These are phyloP conservation scores for Poecilobothrus nobilitatus DNA, from an alignment of 2,888 invertebrate species.

Conservation along the genomic window DNA sequence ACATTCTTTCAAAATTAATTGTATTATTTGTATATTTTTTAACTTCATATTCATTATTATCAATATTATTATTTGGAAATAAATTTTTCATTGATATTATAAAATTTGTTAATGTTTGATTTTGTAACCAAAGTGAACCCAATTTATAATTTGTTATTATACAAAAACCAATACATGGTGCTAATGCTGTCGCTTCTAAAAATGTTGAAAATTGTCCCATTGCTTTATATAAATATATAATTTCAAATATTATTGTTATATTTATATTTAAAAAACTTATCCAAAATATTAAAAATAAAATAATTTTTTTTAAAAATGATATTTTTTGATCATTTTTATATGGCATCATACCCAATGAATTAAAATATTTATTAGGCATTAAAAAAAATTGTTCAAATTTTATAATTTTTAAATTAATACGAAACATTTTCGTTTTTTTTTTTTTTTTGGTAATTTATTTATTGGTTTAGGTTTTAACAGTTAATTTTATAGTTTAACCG, in stretches of 20 bases:
- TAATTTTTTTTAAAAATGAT: neutral
- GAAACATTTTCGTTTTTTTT: neutral
- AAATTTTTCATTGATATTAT: slow-evolving; percentile 13
- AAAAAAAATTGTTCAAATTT: slow-evolving; percentile 1
- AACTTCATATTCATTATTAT: slow-evolving; percentile 5
- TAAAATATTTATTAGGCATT: neutral
- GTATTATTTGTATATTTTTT: neutral
- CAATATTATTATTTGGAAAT: slow-evolving; percentile 12
- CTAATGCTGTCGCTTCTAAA: slow-evolving; percentile 18
- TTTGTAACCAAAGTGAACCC: slow-evolving; percentile 12
- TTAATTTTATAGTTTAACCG: no score
- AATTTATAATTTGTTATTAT: slow-evolving; percentile 17
- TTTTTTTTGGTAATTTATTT: no score
- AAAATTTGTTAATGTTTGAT: slow-evolving; percentile 13
- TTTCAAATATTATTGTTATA: slow-evolving; percentile 15
- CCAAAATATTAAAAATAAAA: neutral
- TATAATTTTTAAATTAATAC: neutral
- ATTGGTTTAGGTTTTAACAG: no score
- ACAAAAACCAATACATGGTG: slow-evolving; percentile 20
- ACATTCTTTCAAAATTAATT: neutral
- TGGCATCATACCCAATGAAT: neutral
- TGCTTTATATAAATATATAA: slow-evolving; percentile 15
- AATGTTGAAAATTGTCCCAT: slow-evolving; percentile 15
- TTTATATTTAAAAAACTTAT: neutral
- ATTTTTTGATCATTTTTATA: neutral